Conservation (phyloP, 92 coral and sea anemone species). For the Palythoa grandis region DNA sequence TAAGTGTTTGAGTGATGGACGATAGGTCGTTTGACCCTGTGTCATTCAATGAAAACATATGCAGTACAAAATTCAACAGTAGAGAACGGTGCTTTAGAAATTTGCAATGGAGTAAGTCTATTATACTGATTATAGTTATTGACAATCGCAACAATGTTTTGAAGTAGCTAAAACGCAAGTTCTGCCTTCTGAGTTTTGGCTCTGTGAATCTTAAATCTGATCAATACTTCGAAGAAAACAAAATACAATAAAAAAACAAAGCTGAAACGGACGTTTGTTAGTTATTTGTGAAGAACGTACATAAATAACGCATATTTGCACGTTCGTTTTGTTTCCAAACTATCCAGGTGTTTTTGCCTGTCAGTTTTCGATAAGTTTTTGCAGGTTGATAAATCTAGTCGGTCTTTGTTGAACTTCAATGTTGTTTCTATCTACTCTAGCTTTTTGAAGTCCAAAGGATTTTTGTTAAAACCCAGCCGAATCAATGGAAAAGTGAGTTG, state of each 20-base stretch:
- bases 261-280: constrained; percentile 13
- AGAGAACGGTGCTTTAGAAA: background rate
- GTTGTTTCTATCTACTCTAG: background rate
- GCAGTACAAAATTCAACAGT: background rate
- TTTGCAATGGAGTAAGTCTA: background rate
- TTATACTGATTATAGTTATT: background rate
- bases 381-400: background rate
- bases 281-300: background rate
- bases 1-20: background rate
- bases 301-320: background rate
- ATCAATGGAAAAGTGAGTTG: background rate
- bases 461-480: background rate
- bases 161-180: background rate
- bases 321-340: constrained; percentile 9
- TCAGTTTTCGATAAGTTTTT: background rate
- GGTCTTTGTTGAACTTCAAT: background rate
- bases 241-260: background rate
- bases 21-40: constrained; percentile 10
- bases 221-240: background rate
- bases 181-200: background rate
- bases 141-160: background rate
- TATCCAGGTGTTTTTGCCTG: background rate
- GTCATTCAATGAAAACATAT: background rate
- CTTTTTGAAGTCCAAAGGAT: background rate
- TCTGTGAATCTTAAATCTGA: background rate